These are phyloP conservation scores for Propithecus coquereli DNA, from an alignment of 2,113 vertebrate species.

Conservation along the genomic window DNA sequence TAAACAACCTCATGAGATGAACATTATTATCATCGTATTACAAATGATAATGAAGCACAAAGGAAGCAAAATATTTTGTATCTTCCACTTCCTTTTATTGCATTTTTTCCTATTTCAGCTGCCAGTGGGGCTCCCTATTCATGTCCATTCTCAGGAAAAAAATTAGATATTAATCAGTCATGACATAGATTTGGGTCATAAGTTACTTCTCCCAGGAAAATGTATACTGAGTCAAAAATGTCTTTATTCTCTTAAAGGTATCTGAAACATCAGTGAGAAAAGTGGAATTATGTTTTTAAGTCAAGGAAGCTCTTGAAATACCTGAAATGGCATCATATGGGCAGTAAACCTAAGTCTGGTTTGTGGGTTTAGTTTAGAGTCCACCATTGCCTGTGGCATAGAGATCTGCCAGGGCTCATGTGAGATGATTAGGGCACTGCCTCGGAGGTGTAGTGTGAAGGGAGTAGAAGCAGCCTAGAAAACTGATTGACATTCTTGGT, in stretches of 20 bases:
- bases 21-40: not conserved
- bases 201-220: not conserved
- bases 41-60: not conserved
- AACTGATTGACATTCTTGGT: not conserved
- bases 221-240: not conserved
- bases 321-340: not conserved
- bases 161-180: not conserved
- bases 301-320: not conserved
- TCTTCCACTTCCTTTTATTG: not conserved
- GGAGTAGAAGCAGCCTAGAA: not conserved
- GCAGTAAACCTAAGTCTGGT: not conserved
- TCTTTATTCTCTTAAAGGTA: not conserved
- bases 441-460: not conserved
- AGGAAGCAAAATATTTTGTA: not conserved
- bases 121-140: not conserved
- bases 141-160: not conserved
- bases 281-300: constrained; percentile 28
- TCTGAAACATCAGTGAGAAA: constrained; percentile 11
- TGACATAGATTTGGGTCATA: not conserved
- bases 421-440: not conserved
- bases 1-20: not conserved
- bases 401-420: not conserved
- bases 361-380: not conserved
- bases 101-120: not conserved
- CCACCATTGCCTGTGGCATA: not conserved